These are phyloP conservation scores for Sebastes kiyomatsui DNA, from an alignment of 2,797 vertebrate genomes.

Conservation along the genomic window DNA sequence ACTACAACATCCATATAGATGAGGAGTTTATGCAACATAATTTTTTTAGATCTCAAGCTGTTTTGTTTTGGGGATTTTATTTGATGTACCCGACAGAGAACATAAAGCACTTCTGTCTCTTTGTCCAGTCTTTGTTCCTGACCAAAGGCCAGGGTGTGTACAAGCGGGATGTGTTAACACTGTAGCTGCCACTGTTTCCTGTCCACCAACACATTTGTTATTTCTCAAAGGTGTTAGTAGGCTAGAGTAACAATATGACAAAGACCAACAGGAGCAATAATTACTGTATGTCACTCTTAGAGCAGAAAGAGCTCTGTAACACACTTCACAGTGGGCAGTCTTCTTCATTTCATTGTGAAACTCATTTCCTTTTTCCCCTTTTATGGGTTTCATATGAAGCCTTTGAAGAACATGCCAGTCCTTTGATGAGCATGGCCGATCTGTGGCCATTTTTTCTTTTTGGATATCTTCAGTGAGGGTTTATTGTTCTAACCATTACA, in stretches of 20 bases:
- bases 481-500: background rate
- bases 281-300: slow-evolving; percentile 36
- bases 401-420: background rate
- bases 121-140: slow-evolving; percentile 16
- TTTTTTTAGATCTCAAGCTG: background rate
- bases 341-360: slow-evolving; percentile 11
- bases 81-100: background rate
- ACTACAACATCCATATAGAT: background rate
- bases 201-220: slow-evolving; percentile 40
- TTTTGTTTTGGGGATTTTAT: slow-evolving; percentile 8
- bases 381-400: background rate
- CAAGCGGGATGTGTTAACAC: slow-evolving; percentile 20
- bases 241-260: slow-evolving; percentile 43
- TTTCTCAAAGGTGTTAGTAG: slow-evolving; percentile 57
- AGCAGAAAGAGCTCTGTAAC: slow-evolving; percentile 6
- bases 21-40: background rate
- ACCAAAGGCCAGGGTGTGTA: slow-evolving; percentile 19
- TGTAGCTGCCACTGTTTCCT: slow-evolving; percentile 30
- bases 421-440: slow-evolving; percentile 11
- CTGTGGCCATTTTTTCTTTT: background rate
- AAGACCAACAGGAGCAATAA: slow-evolving; percentile 55
- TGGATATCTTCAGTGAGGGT: background rate
- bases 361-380: slow-evolving; percentile 1
- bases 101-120: slow-evolving; percentile 5
- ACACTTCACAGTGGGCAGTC: slow-evolving; percentile 26